phyloP scores from a whole-genome alignment of 2,797 vertebrate genomes.

The Rhadinocentrus ornatus region DNA sequence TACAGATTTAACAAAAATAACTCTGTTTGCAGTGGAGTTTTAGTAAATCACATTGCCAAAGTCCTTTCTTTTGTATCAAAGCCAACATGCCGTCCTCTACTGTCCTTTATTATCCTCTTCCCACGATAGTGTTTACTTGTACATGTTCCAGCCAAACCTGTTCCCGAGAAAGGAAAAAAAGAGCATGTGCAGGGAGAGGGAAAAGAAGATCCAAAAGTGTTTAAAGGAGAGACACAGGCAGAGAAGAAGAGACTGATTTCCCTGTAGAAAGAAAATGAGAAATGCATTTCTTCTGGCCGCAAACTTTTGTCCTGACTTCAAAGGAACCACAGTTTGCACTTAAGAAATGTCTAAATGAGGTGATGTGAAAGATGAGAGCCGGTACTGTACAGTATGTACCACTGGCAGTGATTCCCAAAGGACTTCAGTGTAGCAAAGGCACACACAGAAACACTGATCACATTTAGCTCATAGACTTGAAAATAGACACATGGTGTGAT shows the following conservation, averaged over 20 bases:
- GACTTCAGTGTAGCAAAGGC: constrained; percentile 30
- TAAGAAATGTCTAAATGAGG: constrained; percentile 64
- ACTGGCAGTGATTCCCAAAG: constrained; percentile 54
- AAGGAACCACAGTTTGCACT: constrained; percentile 60
- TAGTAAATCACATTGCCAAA: constrained; percentile 10
- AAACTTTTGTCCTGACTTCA: constrained; percentile 71
- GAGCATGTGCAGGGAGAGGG: not conserved
- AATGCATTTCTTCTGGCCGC: constrained; percentile 50
- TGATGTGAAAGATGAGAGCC: constrained; percentile 64
- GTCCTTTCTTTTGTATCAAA: not conserved
- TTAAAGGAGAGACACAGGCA: constrained; percentile 18
- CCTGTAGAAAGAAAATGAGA: constrained; percentile 51
- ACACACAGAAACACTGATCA: constrained; percentile 38
- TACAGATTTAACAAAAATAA: not conserved
- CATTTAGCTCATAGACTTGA: constrained; percentile 17
- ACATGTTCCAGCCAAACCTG: constrained; percentile 8
- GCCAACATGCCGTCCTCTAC: not conserved
- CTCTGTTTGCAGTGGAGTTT: not conserved
- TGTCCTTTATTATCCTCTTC: not conserved
- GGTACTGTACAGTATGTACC: constrained; percentile 45
- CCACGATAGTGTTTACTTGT: constrained; percentile 14
- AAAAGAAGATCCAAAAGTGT: constrained; percentile 1
- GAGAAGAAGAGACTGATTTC: constrained; percentile 16
- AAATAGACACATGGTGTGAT: not conserved
- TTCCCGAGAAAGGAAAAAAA: constrained; percentile 1